phyloP scores from a whole-genome alignment of 64 coral and sea anemone genomes.

The Montipora sp. region DNA sequence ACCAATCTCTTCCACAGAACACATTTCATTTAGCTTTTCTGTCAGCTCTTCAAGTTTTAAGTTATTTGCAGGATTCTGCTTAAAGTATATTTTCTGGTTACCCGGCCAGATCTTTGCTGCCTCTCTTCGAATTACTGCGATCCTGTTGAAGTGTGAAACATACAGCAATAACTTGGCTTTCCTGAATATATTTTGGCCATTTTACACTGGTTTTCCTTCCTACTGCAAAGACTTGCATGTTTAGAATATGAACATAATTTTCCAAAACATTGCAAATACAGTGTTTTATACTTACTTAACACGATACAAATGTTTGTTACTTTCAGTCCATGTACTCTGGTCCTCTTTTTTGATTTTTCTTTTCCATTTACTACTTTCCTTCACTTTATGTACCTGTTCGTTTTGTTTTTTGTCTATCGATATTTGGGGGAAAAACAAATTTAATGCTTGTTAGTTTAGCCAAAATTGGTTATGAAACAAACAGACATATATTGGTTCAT shows the following conservation, averaged over 20 bases:
- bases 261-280: slow-evolving; percentile 31
- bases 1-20: slow-evolving; percentile 32
- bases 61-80: slow-evolving; percentile 29
- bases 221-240: slow-evolving; percentile 10
- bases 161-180: slow-evolving; percentile 17
- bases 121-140: slow-evolving; percentile 35
- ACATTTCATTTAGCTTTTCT: not conserved
- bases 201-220: slow-evolving; percentile 12
- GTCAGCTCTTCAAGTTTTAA: slow-evolving; percentile 34
- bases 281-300: slow-evolving; percentile 23
- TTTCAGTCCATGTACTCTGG: slow-evolving; percentile 22
- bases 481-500: slow-evolving; percentile 16
- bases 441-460: slow-evolving; percentile 27
- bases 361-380: slow-evolving; percentile 40
- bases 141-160: slow-evolving; percentile 17
- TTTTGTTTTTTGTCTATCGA: slow-evolving; percentile 25
- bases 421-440: slow-evolving; percentile 17
- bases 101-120: slow-evolving; percentile 45
- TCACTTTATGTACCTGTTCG: slow-evolving; percentile 11
- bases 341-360: slow-evolving; percentile 32
- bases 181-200: not conserved
- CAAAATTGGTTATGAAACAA: slow-evolving; percentile 30
- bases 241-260: slow-evolving; percentile 33
- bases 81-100: slow-evolving; percentile 42
- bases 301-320: slow-evolving; percentile 22